Evolutionary conservation across 1,140 invertebrate genomes (phyloP), one percentile per base, ranked within the genome.

Genomic region (Contarinia nasturtii): DNA sequence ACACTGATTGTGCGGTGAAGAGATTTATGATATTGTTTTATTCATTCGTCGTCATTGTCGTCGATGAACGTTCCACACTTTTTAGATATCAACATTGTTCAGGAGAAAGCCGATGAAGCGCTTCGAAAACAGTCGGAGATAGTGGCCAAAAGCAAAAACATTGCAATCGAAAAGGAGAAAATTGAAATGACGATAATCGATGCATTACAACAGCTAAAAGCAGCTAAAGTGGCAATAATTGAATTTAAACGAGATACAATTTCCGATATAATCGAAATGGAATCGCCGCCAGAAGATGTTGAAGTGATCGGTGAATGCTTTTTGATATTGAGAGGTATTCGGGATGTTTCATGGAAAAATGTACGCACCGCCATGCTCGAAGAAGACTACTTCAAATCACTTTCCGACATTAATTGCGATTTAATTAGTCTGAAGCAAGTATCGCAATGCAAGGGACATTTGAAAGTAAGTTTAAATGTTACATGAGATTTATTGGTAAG

Each of bases 341-440:
- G 83, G 52, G 88, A 92, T 43, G 76, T 91, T 0, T 82, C 74
- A 36, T 92, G 88, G 88, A 91, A 91, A 65, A 75, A 76, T 12
- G 86, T 85, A 1, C 89, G 88, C 57, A 82, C 72, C 12, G 83
- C 92, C 76, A 90, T 93, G 86, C 75, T 82, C 1, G 87, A 92
- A 60, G 79, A 85, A 0, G 84, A 77, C 60, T 93, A 92, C 60
- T 58, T 92, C 2, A 71, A 73, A 50, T 72, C 68, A 21, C 63
- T 93, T 2, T 82, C 83, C 65, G 83, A 89, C 55, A 80, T 91
- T 76, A 83, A 91, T 58, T 82, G 79, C 49, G 81, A 92, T 53
- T 67, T 73, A 12, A 81, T 92, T 33, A 83, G 83, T 0, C 68
- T 73, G 44, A 75, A 73, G 46, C 82, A 87, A 58, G 75, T 81